Percentiles rank a stretch among this genome's conserved stretches.
These are phyloP conservation scores for Phoxinus dragarum DNA, from an alignment of 2,797 vertebrate genomes.

Conservation along the genomic window DNA sequence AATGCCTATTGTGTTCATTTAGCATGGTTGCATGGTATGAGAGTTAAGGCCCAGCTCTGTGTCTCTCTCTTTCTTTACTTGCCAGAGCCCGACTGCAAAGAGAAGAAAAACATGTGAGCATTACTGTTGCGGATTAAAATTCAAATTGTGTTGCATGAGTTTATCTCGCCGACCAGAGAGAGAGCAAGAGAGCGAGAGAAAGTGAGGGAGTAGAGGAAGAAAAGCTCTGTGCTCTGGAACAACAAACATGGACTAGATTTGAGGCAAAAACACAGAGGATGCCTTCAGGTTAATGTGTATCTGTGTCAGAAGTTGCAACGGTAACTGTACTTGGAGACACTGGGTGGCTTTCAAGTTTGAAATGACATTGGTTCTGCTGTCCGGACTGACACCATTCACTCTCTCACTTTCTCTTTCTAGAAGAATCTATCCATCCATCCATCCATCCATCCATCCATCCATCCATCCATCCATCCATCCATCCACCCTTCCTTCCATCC, in stretches of 20 bases:
- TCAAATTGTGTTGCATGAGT: slow-evolving; percentile 37
- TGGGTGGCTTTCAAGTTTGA: slow-evolving; percentile 10
- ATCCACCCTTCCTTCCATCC: too few species aligned
- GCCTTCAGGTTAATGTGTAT: not conserved
- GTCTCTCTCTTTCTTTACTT: slow-evolving; percentile 22
- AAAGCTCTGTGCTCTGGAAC: not conserved
- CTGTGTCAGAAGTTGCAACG: slow-evolving; percentile 5
- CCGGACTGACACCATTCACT: not conserved
- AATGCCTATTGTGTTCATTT: slow-evolving; percentile 31
- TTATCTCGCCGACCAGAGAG: slow-evolving; percentile 47
- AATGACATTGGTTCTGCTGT: slow-evolving; percentile 7
- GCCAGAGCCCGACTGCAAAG: not conserved
- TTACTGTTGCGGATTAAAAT: slow-evolving; percentile 53
- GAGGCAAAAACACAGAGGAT: slow-evolving; percentile 6
- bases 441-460: too few species aligned
- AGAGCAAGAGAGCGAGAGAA: slow-evolving; percentile 8
- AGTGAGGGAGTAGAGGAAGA: slow-evolving; percentile 10
- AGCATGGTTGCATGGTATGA: not conserved
- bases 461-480: too few species aligned
- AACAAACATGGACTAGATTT: slow-evolving; percentile 3
- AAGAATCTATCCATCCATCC: not conserved
- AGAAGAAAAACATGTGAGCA: slow-evolving; percentile 8
- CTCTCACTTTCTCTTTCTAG: not conserved
- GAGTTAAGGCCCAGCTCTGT: slow-evolving; percentile 23
- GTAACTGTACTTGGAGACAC: not conserved